Base-by-base conservation (phyloP, 2,113 vertebrate genomes). In the Pachyramphus minor region DNA sequence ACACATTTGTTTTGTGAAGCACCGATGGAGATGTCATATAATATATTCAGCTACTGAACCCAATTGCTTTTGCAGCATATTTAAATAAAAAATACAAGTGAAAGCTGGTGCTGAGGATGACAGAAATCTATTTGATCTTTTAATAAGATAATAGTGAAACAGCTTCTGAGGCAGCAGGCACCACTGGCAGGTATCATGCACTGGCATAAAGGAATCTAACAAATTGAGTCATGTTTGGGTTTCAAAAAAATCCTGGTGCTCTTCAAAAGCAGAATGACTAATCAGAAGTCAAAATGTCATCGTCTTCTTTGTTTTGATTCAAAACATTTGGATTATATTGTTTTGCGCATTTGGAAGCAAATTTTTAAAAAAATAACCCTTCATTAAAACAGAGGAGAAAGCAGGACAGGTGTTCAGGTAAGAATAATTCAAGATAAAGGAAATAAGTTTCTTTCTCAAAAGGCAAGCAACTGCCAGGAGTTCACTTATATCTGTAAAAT, bases 1-100 rank as follows among this genome's bases (percentile, higher is more conserved):
- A 78, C 82, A 55, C 35, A 62, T 60, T 94, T 92, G 52, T 63
- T 84, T 81, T 86, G 93, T 39, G 84, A 93, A 96, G 89, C 56
- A 42, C 59, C 63, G 71, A 96, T 91, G 84, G 82, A 97, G 88
- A 82, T 90, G 71, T 67, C 87, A 39, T 18, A 35, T 44, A 85
- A 86, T 35, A 79, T 33, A 88, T 39, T 49, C 64, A 84, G 72
- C 60, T 86, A 49, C 83, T 53, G 41, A 94, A 91, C 37, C 58
- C 52, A 90, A 42, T 7, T 31, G n/a, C 86, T 90, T 92, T 96
- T 89, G 68, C 81, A 95, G 94, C 7, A 9, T 19, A 91, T 64
- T 87, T 74, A 91, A 95, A 81, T 49, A 27, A 59, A 89, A 88
- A 75, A 23, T 4, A 6, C 10, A 93, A 56, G 41, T 42, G 35